Conservation (phyloP, 2,888 invertebrate genomes). For the Molorchus minor region DNA sequence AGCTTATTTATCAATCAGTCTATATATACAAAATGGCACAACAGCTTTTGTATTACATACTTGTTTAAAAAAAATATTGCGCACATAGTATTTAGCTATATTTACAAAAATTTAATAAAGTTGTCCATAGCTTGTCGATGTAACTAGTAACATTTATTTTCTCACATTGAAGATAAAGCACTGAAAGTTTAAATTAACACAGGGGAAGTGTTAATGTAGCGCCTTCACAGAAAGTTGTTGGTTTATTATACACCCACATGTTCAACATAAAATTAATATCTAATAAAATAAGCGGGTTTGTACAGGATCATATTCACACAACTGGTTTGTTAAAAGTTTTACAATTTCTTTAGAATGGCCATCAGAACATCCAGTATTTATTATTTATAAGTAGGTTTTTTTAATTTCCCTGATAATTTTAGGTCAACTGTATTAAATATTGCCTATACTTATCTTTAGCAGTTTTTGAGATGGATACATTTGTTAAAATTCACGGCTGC, state of each 20-base stretch:
- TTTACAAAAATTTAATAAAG: conserved; percentile 36
- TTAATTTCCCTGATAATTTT: no score
- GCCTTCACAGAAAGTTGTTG: conserved; percentile 41
- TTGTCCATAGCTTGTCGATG: conserved; percentile 25
- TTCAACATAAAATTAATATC: conserved; percentile 34
- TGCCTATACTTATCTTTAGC: no score
- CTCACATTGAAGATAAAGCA: conserved; percentile 29
- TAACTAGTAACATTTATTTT: conserved; percentile 16
- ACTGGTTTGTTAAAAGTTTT: no score
- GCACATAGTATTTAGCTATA: conserved; percentile 20
- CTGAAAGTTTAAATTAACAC: conserved; percentile 20
- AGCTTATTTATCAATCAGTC: conserved; percentile 52
- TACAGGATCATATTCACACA: no score
- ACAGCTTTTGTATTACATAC: conserved; percentile 34
- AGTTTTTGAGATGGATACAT: no score
- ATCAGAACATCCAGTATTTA: no score
- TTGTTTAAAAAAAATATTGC: conserved; percentile 28
- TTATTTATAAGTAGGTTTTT: no score
- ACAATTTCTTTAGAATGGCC: no score
- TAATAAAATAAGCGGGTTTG: conserved; percentile 8
- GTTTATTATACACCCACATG: conserved; percentile 45
- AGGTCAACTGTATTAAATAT: no score
- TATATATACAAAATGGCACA: conserved; percentile 50
- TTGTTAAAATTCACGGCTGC: no score
- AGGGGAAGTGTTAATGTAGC: conserved; percentile 37